Conservation (phyloP, 2,797 vertebrate species). For the Ctenosaura bakeri region DNA sequence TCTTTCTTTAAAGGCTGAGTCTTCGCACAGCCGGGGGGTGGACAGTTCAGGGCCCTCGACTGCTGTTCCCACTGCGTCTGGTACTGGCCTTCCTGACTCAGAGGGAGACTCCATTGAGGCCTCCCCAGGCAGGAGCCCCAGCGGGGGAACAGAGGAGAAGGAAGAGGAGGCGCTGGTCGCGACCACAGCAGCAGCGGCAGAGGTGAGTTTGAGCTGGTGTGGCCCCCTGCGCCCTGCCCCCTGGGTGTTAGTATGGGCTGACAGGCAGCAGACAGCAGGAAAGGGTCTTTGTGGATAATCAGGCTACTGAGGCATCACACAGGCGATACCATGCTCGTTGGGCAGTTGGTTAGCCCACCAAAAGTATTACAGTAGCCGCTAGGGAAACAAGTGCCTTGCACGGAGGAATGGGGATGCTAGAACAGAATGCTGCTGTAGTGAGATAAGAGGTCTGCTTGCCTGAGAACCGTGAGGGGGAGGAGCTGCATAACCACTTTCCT, state of each 20-base stretch:
- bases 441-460: too few species aligned
- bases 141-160: neutral
- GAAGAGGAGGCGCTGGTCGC: neutral
- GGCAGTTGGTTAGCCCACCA: too few species aligned
- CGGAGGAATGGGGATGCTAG: too few species aligned
- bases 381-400: too few species aligned
- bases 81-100: rapidly evolving
- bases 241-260: neutral
- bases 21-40: neutral
- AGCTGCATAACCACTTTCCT: too few species aligned
- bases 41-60: neutral
- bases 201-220: neutral
- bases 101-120: neutral
- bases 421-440: too few species aligned
- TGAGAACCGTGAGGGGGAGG: too few species aligned
- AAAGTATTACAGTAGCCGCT: too few species aligned
- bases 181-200: slow-evolving; percentile 11
- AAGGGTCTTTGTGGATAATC: neutral
- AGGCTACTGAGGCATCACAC: neutral
- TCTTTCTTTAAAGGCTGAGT: neutral
- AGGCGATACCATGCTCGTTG: neutral
- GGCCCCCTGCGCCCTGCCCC: too few species aligned
- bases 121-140: neutral
- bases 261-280: neutral
- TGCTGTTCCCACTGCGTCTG: rapidly evolving